A percentile compares a stretch with the other conserved stretches of the same genome.
Conservation (phyloP, 1,140 invertebrate genomes). For the Lineus longissimus region DNA sequence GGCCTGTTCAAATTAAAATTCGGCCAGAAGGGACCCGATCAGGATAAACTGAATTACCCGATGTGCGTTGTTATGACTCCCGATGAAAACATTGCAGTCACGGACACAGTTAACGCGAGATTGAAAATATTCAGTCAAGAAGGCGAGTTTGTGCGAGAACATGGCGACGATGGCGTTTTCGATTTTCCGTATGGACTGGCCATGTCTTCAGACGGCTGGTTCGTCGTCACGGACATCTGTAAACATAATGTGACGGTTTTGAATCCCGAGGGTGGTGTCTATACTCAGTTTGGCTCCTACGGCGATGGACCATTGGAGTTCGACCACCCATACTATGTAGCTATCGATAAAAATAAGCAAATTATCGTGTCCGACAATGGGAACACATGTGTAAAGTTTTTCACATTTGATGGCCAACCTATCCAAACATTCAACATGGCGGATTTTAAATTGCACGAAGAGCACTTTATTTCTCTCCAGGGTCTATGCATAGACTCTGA, state of each 20-base stretch:
- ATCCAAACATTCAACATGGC: slow-evolving; percentile 32
- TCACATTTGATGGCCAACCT: slow-evolving; percentile 41
- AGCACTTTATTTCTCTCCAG: slow-evolving; percentile 33
- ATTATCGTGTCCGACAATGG: slow-evolving; percentile 46
- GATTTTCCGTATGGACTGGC: slow-evolving; percentile 44
- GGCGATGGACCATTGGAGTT: slow-evolving; percentile 36
- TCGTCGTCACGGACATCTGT: slow-evolving; percentile 42
- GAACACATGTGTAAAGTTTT: slow-evolving; percentile 46
- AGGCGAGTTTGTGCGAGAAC: slow-evolving; percentile 24
- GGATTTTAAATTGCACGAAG: slow-evolving; percentile 35
- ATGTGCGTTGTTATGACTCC: slow-evolving; percentile 41
- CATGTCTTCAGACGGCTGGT: slow-evolving; percentile 30
- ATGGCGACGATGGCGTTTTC: slow-evolving; percentile 21
- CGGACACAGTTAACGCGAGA: slow-evolving; percentile 44
- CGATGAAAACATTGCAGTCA: slow-evolving; percentile 41
- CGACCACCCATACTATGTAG: slow-evolving; percentile 46
- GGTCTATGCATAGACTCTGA: slow-evolving; percentile 41
- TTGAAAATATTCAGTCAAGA: slow-evolving; percentile 39
- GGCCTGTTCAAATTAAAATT: slow-evolving; percentile 45
- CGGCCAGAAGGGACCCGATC: slow-evolving; percentile 34
- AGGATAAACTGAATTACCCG: slow-evolving; percentile 39
- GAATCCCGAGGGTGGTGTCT: slow-evolving; percentile 25
- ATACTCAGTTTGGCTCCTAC: slow-evolving; percentile 36
- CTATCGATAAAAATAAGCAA: slow-evolving; percentile 42
- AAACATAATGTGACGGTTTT: slow-evolving; percentile 39